Evolutionary conservation across 35 echinoderm and acorn worm genomes (phyloP).

Genomic region (Diadema setosum): DNA sequence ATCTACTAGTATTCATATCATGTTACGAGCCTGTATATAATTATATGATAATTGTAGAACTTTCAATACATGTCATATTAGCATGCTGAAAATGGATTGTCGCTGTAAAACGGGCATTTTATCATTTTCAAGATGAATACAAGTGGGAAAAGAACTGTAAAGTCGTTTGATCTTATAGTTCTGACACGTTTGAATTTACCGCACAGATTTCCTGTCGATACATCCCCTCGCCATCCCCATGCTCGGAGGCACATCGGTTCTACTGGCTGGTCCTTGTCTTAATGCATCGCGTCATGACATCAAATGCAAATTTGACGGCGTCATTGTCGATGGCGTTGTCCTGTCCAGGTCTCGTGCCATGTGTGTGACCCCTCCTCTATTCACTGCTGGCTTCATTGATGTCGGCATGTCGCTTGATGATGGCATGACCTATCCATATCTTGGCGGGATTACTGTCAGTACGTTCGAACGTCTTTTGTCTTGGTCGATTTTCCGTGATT

Average conservation of each 20-base stretch:
- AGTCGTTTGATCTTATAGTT: not conserved
- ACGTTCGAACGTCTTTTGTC: no score
- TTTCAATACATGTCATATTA: not conserved
- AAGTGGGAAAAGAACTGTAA: no score
- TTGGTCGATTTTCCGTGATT: no score
- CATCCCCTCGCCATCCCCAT: not conserved
- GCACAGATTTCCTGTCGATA: not conserved
- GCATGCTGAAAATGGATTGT: not conserved
- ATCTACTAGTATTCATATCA: no score
- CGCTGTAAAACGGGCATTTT: not conserved
- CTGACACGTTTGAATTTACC: not conserved
- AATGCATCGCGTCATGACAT: not conserved
- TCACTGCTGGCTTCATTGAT: not conserved
- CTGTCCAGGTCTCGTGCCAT: not conserved
- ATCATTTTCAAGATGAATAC: not conserved
- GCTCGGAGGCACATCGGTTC: not conserved
- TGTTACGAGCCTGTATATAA: no score
- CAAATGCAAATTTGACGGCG: not conserved
- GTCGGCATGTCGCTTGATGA: not conserved
- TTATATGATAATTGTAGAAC: no score
- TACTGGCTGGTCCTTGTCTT: not conserved
- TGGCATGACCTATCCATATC: not conserved
- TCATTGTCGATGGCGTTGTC: not conserved
- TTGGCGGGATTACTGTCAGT: not conserved
- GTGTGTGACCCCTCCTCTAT: not conserved